Evolutionary conservation across 2,888 invertebrate genomes (phyloP), one percentile per base, ranked within the genome.

Genomic region (Drosophila tanythrix): DNA sequence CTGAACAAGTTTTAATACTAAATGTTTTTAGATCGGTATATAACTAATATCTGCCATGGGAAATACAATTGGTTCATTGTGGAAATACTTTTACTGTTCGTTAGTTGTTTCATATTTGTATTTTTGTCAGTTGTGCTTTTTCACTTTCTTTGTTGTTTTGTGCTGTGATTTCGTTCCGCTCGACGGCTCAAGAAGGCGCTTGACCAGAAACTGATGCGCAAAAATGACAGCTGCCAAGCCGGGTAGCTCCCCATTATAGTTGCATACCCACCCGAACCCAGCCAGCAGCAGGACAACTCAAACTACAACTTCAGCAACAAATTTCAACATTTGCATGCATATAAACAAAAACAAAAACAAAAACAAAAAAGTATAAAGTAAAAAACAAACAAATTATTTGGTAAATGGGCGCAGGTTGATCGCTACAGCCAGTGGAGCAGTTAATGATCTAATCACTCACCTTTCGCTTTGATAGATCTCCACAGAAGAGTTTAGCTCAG

Each of bases 391-490:
- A 52, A 74, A 61, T 73, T 77, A 53, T 73, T 73, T 52, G 63
- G 50, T 57, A 76, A 79, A 76, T 80, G 66, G 77, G 63, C 66
- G 76, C 65, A 70, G 48, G 62, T 75, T 60, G 74, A 53, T 48
- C 38, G 43, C 48, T 50, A 35, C 58, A 52, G 35, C 69, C 75
- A 72, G 72, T 71, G 70, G 52, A 70, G 63, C 63, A 56, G 51
- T 40, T 70, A 57, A 38, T 64, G 56, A 53, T 53, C 33, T 29
- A 31, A 48, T 43, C 50, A 50, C 94, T 94, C 91, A 98, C 98
- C 97, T 97, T 94, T 97, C 97, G 93, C 97, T 97, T 94, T 99
- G 98, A 94, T 99, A 99, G 69, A 98, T 95, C 92, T 98, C 98
- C 77, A 99, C 98, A 0, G 97, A 98, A 87, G 98, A 98, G 94